phyloP scores from a whole-genome alignment of 2,113 vertebrate genomes.

The Anthoscopus minutus region DNA sequence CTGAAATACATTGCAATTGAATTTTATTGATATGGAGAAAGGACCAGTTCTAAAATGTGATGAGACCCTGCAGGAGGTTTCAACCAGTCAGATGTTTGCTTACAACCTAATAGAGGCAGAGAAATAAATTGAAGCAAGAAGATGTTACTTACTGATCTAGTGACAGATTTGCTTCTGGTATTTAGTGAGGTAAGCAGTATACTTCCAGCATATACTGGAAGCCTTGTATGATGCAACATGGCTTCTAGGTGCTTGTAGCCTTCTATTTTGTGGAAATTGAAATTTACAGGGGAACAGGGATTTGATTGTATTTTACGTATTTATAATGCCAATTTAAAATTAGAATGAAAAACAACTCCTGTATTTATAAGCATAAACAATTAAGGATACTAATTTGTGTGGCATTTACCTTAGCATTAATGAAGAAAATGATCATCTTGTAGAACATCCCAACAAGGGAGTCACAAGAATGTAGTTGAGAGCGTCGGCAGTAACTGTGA shows the following conservation, averaged over 20 bases:
- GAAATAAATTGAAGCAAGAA: conserved; percentile 15
- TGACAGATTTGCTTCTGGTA: neutral
- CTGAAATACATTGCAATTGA: conserved; percentile 52
- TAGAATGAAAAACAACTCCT: neutral
- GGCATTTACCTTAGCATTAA: conserved; percentile 4
- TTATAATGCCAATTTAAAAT: neutral
- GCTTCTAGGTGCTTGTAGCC: neutral
- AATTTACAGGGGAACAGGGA: neutral
- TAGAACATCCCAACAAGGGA: conserved; percentile 29
- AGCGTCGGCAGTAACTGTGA: neutral
- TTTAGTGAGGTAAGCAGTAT: neutral
- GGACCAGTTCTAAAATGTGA: neutral
- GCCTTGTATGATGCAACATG: neutral
- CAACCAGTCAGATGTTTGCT: conserved; percentile 9
- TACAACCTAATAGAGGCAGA: neutral
- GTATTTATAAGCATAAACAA: neutral
- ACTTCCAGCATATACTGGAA: neutral
- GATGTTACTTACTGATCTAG: neutral
- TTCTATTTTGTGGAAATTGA: neutral
- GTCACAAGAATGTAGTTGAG: neutral
- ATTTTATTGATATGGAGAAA: conserved; percentile 55
- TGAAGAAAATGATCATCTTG: conserved; percentile 4
- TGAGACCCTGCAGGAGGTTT: conserved; percentile 33
- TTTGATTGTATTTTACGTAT: neutral
- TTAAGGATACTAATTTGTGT: neutral